Base-by-base conservation (phyloP, 2,797 vertebrate genomes). In the Tangara arthus region DNA sequence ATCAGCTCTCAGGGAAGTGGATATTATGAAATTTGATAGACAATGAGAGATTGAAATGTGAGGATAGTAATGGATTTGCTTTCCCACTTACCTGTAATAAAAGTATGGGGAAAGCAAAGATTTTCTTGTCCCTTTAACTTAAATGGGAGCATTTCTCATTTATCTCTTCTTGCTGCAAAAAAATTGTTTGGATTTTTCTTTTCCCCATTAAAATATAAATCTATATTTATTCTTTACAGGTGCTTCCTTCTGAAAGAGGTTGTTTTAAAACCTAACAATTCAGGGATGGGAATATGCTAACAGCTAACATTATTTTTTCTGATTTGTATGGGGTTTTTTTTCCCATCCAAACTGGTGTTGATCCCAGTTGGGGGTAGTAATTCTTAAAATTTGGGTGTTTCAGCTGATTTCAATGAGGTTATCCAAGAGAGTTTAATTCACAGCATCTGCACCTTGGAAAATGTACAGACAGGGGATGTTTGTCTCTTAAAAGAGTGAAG, bases 41-140 rank as follows among this genome's bases (percentile, higher is more conserved):
- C 94, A 93, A 95, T 81, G 96, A 97, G 59, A 7, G 50, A 97
- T 97, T 96, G 97, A 97, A 98, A 97, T 53, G 78, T 96, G 96
- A 97, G 83, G 93, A 88, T 94, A 68, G 95, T 96, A 94, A 97
- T 95, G 94, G 94, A 85, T 97, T 96, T 97, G 94, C 88, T 96
- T 96, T 95, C 66, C 85, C 94, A 91, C 93, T 97, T 97, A 96
- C 80, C 64, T 83, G 69, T 90, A 96, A 93, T 94, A 96, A 87
- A 96, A 93, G 41, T 88, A 69, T 0, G 5, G 83, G 91, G 82
- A 96, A 97, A 97, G 93, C 76, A 66, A 66, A 82, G 95, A 96
- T 96, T 96, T 95, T 96, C 96, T 88, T 84, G 81, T 87, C 96
- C 91, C 35, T 92, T 89, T 94, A 70, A 56, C 66, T 63, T 82